Conservation (phyloP, 92 coral and sea anemone genomes). For the Montipora capitata region DNA sequence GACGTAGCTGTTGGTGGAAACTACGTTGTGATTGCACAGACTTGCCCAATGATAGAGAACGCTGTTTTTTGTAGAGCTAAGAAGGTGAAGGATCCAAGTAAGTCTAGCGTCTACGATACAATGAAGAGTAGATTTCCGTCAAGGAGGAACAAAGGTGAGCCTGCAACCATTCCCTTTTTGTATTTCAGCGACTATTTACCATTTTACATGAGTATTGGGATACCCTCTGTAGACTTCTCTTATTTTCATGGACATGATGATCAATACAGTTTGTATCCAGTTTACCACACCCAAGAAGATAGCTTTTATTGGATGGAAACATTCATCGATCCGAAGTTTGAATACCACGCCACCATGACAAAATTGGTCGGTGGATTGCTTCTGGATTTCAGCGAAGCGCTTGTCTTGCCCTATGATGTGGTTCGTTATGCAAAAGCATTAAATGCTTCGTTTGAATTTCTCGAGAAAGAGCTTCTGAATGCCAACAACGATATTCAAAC, state of each 20-base stretch:
- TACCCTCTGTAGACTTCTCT: constrained; percentile 90
- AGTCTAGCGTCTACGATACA: constrained; percentile 71
- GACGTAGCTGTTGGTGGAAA: constrained; percentile 88
- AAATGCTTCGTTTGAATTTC: neutral
- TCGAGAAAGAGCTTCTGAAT: neutral
- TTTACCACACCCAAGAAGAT: constrained; percentile 90
- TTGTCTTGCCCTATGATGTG: constrained; percentile 79
- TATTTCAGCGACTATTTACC: constrained; percentile 92
- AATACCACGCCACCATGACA: constrained; percentile 85
- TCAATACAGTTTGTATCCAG: constrained; percentile 74
- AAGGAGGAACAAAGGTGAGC: constrained; percentile 47
- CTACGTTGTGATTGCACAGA: constrained; percentile 61
- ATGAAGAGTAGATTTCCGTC: constrained; percentile 64
- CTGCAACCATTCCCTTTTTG: constrained; percentile 53
- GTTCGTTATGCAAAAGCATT: constrained; percentile 44
- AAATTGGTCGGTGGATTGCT: constrained; percentile 86
- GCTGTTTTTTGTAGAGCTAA: constrained; percentile 74
- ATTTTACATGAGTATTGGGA: constrained; percentile 82
- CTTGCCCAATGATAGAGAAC: constrained; percentile 73
- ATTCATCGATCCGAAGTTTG: constrained; percentile 87
- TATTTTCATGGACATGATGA: constrained; percentile 75
- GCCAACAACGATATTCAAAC: neutral
- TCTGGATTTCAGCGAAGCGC: constrained; percentile 83
- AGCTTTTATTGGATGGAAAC: constrained; percentile 87
- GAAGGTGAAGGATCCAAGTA: constrained; percentile 73